These are phyloP conservation scores for Drosophila tanythrix DNA, from an alignment of 2,888 invertebrate genomes.

Conservation along the genomic window DNA sequence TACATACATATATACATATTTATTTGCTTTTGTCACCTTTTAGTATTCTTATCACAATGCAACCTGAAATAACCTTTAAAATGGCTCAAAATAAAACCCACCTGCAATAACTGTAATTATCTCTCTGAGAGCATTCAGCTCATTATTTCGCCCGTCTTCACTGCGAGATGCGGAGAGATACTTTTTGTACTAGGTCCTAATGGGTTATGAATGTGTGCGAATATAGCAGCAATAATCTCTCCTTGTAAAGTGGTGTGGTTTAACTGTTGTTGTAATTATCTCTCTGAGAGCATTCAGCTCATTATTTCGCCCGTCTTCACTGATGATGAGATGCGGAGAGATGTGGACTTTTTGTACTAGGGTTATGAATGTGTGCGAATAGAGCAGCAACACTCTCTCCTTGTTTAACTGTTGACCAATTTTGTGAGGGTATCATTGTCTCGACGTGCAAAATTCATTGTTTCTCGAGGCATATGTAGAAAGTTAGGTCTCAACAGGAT, in stretches of 20 bases:
- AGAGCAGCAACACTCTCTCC: too few relatives aligned
- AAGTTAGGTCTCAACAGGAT: not conserved
- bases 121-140: not conserved
- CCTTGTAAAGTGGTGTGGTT: accelerated
- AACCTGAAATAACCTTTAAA: constrained; percentile 33
- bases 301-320: too few relatives aligned
- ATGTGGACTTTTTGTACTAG: too few relatives aligned
- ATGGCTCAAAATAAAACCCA: constrained; percentile 44
- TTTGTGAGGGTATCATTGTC: not conserved
- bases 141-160: not conserved
- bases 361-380: too few relatives aligned
- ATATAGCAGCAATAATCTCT: not conserved
- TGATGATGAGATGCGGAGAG: too few relatives aligned
- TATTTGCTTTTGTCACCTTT: constrained; percentile 37
- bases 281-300: too few relatives aligned
- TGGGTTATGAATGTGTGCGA: not conserved
- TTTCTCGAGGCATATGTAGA: too few relatives aligned
- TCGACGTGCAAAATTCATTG: not conserved
- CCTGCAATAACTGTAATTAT: constrained; percentile 49
- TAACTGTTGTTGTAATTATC: too few relatives aligned
- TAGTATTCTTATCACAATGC: constrained; percentile 46
- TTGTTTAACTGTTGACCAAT: too few relatives aligned
- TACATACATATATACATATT: not conserved
- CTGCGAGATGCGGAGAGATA: not conserved
- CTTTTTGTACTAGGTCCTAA: not conserved